A percentile compares a stretch with the other conserved stretches of the same genome.
phyloP scores from a whole-genome alignment of 2,797 vertebrate genomes.

The Hirundo rustica region DNA sequence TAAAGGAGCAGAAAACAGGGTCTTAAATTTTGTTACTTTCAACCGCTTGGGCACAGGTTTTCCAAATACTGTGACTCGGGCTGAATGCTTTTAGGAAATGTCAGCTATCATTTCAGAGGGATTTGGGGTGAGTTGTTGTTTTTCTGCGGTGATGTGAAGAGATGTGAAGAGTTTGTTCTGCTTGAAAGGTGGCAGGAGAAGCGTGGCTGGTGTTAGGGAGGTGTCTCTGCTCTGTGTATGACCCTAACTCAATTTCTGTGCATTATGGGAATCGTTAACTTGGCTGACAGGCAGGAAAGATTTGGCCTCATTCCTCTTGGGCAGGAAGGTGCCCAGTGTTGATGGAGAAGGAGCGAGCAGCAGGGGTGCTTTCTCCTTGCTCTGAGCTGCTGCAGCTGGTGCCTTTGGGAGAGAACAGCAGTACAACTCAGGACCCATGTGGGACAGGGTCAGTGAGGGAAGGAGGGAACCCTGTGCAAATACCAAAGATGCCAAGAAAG shows the following conservation, averaged over 20 bases:
- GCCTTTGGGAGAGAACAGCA: neutral
- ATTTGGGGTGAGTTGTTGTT: neutral
- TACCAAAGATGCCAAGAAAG: neutral
- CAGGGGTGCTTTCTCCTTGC: neutral
- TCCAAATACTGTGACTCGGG: neutral
- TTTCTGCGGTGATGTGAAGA: neutral
- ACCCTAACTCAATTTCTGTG: neutral
- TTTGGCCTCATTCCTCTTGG: neutral
- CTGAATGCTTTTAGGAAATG: neutral
- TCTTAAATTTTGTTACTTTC: neutral
- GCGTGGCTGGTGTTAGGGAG: neutral
- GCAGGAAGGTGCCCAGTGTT: neutral
- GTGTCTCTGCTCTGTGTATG: neutral
- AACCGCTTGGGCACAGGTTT: neutral
- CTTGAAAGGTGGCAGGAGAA: neutral
- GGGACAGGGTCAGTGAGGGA: neutral
- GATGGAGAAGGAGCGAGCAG: neutral
- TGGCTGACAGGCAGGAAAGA: neutral
- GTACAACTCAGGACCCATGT: accelerated
- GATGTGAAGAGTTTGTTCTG: neutral
- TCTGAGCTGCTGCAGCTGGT: neutral
- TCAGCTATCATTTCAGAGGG: neutral
- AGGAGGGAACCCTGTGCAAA: neutral
- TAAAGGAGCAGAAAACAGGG: neutral
- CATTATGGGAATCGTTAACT: neutral